Percentiles rank a stretch among this genome's conserved stretches.
phyloP scores from a whole-genome alignment of 2,113 vertebrate genomes.

The Phalacrocorax brasilianus region DNA sequence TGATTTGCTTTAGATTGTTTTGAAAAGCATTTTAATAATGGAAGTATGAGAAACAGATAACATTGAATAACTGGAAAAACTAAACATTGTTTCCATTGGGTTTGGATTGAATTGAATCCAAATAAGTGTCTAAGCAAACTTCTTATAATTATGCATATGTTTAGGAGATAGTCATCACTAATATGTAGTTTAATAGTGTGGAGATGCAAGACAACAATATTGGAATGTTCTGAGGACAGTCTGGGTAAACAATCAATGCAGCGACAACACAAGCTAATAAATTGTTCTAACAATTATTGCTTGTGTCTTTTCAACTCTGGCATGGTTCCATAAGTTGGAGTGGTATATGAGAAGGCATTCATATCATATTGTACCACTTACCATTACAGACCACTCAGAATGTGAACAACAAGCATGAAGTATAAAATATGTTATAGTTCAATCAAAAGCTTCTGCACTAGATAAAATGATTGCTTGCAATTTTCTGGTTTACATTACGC shows the following conservation, averaged over 20 bases:
- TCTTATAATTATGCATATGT: background rate
- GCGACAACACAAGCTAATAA: background rate
- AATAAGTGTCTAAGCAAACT: background rate
- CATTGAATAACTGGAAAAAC: background rate
- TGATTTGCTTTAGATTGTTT: background rate
- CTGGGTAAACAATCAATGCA: background rate
- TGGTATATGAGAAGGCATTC: background rate
- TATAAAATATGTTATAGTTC: background rate
- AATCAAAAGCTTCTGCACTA: background rate
- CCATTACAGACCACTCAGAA: background rate
- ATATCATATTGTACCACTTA: background rate
- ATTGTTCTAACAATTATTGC: background rate
- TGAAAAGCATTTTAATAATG: background rate
- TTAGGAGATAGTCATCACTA: background rate
- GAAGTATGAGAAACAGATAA: background rate
- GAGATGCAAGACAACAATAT: background rate
- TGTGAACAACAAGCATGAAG: background rate
- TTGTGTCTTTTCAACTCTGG: background rate
- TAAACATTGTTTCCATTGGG: background rate
- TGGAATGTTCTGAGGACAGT: background rate
- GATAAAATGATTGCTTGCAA: slow-evolving; percentile 6
- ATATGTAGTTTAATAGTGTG: background rate
- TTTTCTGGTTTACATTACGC: background rate
- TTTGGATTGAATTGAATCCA: background rate
- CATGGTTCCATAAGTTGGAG: background rate